A percentile compares a stretch with the other conserved stretches of the same genome.
phyloP scores from a whole-genome alignment of 2,797 vertebrate species.

The Garrulus glandarius region DNA sequence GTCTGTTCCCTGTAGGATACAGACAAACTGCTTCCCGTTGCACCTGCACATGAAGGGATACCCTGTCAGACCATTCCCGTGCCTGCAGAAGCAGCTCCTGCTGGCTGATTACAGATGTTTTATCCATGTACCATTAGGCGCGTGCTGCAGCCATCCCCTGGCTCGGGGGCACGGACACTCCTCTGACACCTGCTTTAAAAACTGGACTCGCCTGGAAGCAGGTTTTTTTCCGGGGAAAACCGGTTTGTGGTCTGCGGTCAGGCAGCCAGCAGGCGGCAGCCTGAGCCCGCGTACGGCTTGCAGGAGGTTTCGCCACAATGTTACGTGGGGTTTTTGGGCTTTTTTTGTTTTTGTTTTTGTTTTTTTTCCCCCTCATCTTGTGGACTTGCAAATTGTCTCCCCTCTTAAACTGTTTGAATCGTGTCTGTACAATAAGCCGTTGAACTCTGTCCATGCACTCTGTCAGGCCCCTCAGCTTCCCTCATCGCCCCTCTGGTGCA shows the following conservation, averaged over 20 bases:
- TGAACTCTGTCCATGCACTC: rapidly evolving
- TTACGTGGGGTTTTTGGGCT: no score
- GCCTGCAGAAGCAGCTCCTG: neutral
- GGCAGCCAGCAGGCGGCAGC: slow-evolving; percentile 31
- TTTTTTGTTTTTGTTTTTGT: neutral
- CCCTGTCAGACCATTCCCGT: rapidly evolving
- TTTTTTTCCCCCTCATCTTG: rapidly evolving
- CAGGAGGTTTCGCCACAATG: neutral
- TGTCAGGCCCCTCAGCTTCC: neutral
- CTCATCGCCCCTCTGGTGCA: rapidly evolving
- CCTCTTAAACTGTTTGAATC: neutral
- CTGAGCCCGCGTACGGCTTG: neutral
- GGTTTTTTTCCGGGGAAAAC: rapidly evolving
- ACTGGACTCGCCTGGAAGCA: rapidly evolving
- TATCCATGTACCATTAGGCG: rapidly evolving
- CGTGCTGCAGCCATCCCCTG: neutral
- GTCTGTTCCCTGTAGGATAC: neutral
- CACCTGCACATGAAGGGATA: rapidly evolving
- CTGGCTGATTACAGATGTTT: neutral
- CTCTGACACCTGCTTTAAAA: neutral
- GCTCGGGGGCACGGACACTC: rapidly evolving
- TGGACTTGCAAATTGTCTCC: neutral
- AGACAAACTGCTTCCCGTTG: rapidly evolving
- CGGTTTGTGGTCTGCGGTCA: no score
- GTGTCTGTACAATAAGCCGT: neutral